Base-by-base conservation (phyloP, 23 tunicate species). In the Aplidium turbinatum region DNA sequence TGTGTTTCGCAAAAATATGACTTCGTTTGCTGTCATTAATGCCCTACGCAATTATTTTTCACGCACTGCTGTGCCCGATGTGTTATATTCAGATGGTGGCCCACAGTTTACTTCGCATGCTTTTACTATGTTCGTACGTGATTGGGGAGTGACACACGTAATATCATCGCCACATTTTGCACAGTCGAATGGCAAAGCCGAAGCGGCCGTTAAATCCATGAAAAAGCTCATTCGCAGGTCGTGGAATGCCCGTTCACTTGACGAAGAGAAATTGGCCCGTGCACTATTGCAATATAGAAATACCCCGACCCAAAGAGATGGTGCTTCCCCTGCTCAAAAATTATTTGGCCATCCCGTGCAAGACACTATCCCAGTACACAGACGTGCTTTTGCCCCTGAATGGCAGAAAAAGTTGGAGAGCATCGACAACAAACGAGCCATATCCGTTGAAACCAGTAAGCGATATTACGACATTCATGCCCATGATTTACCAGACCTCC, bases 11-110 rank as follows among this genome's bases (percentile, higher is more conserved):
- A 27, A 29, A 30, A n/a, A 29, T 23, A 61, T 18, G 16, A 61
- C 68, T 61, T 11, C 68, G 11, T n/a, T 4, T 11, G 35, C 36
- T 5, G 4, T 61, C 6, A 55, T 55, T 18, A 18, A 7, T 22
- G 26, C 62, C 7, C 6, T 55, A 18, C 62, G 50, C 16, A 29
- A 61, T 32, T 61, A 61, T 61, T 61, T 61, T 61, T 29, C 36
- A 29, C 39, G 68, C 7, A 61, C 68, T 29, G 68, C 68, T 29
- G 68, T 61, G 7, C 68, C 68, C 13, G 68, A 61, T 61, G 36
- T 61, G 19, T 5, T 61, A 29, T 61, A 30, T 9, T 61, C 68
- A 11, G 68, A 61, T 29, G 35, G 68, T 29, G 68, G 68, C 16
- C 39, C 68, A 27, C 68, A 61, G 22, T 32, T 61, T 32, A 61